phyloP scores from a whole-genome alignment of 2,113 vertebrate species.

The Cyphomyrus discorhynchus region DNA sequence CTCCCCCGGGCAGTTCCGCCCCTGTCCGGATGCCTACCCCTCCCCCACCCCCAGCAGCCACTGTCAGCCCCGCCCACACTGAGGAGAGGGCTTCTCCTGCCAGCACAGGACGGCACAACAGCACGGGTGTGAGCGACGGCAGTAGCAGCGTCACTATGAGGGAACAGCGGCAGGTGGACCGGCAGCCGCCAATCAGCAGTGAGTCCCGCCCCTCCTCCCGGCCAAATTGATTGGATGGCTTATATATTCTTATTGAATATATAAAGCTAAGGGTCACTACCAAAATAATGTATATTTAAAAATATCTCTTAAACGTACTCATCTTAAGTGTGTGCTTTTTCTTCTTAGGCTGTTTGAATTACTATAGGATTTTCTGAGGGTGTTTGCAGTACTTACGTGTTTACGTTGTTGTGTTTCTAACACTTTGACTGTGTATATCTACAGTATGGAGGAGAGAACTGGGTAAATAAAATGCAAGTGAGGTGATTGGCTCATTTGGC shows the following conservation, averaged over 20 bases:
- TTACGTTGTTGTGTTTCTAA: neutral
- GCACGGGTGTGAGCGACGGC: conserved; percentile 67
- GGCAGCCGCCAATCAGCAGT: conserved; percentile 54
- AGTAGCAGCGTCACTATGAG: conserved; percentile 49
- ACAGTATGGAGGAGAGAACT: neutral
- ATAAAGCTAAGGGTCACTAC: neutral
- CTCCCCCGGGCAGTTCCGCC: conserved; percentile 45
- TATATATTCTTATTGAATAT: neutral
- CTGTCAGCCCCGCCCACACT: conserved; percentile 32
- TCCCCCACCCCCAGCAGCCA: conserved; percentile 37
- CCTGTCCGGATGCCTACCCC: conserved; percentile 57
- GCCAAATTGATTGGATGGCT: neutral
- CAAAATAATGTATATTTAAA: neutral
- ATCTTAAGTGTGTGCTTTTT: neutral
- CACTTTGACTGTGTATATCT: neutral
- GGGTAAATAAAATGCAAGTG: neutral
- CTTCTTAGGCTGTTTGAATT: neutral
- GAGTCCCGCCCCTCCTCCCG: conserved; percentile 20
- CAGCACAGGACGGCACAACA: conserved; percentile 64
- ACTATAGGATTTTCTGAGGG: neutral
- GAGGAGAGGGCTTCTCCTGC: conserved; percentile 33
- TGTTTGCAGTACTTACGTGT: neutral
- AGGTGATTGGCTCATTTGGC: neutral
- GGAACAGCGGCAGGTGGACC: conserved; percentile 60
- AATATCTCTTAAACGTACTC: neutral